Evolutionary conservation across 2,888 invertebrate genomes (phyloP).

Genomic region (Macropis europaea): DNA sequence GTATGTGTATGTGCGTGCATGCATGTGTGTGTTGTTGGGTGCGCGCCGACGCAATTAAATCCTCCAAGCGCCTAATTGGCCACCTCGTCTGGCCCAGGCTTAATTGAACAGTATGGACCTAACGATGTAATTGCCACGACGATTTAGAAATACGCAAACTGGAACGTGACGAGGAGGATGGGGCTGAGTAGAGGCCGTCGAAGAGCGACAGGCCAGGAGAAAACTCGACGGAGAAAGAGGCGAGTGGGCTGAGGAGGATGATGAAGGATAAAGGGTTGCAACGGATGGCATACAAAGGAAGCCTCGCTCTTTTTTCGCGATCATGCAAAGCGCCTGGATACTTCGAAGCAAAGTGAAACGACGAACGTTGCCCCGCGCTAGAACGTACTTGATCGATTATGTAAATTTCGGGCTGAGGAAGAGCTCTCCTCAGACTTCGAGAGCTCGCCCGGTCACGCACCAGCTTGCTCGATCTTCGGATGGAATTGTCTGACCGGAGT

Average conservation of each 20-base stretch:
- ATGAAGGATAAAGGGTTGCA: conserved; percentile 29
- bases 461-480: conserved; percentile 6
- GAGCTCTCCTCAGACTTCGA: conserved; percentile 26
- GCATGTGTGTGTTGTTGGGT: too few relatives aligned
- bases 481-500: conserved; percentile 22
- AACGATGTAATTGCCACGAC: conserved; percentile 66
- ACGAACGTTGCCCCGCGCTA: conserved; percentile 19
- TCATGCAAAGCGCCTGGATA: conserved; percentile 36
- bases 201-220: not conserved
- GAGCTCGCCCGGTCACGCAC: conserved; percentile 31
- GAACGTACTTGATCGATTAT: conserved; percentile 53
- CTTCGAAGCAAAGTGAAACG: conserved; percentile 32
- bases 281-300: conserved; percentile 30
- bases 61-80: conserved; percentile 66
- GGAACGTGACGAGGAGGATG: conserved; percentile 4
- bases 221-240: not conserved
- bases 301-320: conserved; percentile 36
- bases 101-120: conserved; percentile 72
- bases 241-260: conserved; percentile 18
- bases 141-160: conserved; percentile 62
- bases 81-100: conserved; percentile 53
- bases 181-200: not conserved
- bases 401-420: conserved; percentile 40
- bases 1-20: too few relatives aligned
- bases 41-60: conserved; percentile 69